Percentiles rank a stretch among this genome's conserved stretches.
phyloP scores from a whole-genome alignment of 1,140 invertebrate species.

The Episyrphus balteatus region DNA sequence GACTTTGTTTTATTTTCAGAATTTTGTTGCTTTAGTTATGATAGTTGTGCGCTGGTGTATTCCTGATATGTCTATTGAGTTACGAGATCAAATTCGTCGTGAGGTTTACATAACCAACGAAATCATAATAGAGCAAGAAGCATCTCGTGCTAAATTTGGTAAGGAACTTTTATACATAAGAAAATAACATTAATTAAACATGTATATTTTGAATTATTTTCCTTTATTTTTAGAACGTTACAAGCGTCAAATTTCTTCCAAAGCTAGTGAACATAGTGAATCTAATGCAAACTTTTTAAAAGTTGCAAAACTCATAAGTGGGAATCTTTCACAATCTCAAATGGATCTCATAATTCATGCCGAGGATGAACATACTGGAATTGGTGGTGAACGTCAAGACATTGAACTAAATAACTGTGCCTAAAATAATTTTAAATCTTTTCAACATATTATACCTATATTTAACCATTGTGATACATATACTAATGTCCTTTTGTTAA shows the following conservation, averaged over 20 bases:
- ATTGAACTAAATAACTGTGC: no score
- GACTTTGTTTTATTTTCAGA: conserved; percentile 44
- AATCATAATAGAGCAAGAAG: conserved; percentile 74
- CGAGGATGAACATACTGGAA: conserved; percentile 21
- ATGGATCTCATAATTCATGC: conserved; percentile 30
- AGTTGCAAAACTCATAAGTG: conserved; percentile 23
- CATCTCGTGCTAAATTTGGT: conserved; percentile 43
- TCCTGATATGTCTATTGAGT: conserved; percentile 67
- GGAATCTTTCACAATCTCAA: conserved; percentile 25
- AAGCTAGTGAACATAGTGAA: conserved; percentile 10
- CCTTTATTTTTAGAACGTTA: conserved; percentile 13
- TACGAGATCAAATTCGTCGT: conserved; percentile 67
- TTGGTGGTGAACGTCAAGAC: conserved; percentile 16
- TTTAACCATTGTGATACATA: no score
- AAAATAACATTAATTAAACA: not conserved
- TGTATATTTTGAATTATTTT: not conserved
- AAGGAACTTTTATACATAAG: not conserved
- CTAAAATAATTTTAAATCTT: no score
- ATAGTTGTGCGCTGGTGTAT: conserved; percentile 77
- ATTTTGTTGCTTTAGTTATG: conserved; percentile 71
- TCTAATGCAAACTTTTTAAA: conserved; percentile 25
- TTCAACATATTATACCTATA: no score
- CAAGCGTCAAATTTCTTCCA: conserved; percentile 17
- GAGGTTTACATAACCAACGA: conserved; percentile 83
- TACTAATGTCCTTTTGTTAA: no score